Percentiles rank a stretch among this genome's conserved stretches.
Conservation (phyloP, 2,797 vertebrate genomes). For the Lacerta agilis region DNA sequence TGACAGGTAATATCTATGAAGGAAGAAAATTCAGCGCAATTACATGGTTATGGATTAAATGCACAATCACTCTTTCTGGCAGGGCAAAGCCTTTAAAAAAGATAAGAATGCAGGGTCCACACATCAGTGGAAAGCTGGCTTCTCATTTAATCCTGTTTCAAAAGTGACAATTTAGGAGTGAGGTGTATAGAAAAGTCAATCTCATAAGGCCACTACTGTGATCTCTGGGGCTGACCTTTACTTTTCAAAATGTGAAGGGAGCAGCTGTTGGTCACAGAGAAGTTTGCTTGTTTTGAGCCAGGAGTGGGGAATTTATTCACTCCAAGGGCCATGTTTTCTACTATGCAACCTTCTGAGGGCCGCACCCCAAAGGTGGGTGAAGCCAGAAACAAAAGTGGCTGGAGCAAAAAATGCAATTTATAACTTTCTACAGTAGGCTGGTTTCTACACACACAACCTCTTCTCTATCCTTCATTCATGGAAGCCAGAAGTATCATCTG, state of each 20-base stretch:
- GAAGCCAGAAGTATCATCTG: too few relatives aligned
- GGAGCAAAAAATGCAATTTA: too few relatives aligned
- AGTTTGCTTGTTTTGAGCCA: neutral
- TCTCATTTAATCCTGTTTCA: neutral
- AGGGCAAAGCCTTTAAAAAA: neutral
- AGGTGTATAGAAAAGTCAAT: neutral
- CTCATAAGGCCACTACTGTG: neutral
- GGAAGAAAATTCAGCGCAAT: neutral
- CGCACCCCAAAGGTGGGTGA: too few relatives aligned
- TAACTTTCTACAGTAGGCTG: too few relatives aligned
- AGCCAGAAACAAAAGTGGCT: too few relatives aligned
- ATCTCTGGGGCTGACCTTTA: neutral
- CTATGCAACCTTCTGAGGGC: too few relatives aligned
- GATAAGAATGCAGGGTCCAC: neutral
- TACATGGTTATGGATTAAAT: neutral
- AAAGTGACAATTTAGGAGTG: neutral
- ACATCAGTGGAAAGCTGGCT: neutral
- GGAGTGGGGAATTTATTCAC: too few relatives aligned
- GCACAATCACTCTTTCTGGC: neutral
- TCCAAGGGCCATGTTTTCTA: too few relatives aligned
- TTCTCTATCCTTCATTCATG: too few relatives aligned
- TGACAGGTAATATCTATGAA: neutral
- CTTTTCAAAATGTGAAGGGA: constrained; percentile 13
- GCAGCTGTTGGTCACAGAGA: neutral
- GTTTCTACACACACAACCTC: too few relatives aligned